Conservation (phyloP, 2,113 vertebrate species). For the Columba janthina region DNA sequence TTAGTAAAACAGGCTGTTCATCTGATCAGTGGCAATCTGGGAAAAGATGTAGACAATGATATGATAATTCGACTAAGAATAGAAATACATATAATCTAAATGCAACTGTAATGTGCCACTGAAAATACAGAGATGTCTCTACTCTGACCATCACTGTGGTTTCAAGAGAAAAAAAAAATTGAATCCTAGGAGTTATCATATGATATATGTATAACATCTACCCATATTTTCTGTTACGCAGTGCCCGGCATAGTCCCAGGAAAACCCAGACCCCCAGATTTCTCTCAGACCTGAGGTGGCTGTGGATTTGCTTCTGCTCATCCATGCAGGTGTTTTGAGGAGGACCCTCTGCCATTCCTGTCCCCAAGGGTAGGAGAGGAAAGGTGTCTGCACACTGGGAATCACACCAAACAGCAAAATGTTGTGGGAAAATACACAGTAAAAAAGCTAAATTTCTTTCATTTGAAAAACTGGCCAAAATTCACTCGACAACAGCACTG, state of each 20-base stretch:
- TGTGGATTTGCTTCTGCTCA: rapidly evolving
- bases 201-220: neutral
- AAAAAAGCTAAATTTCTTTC: neutral
- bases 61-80: neutral
- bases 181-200: neutral
- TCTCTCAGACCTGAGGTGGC: neutral
- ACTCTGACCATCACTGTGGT: rapidly evolving
- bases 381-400: rapidly evolving
- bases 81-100: neutral
- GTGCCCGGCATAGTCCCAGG: neutral
- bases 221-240: neutral
- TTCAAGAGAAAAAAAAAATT: neutral
- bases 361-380: rapidly evolving
- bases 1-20: neutral
- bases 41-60: neutral
- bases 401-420: neutral
- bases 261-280: neutral
- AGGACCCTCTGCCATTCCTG: neutral
- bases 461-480: neutral
- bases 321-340: neutral
- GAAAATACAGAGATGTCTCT: neutral
- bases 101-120: neutral
- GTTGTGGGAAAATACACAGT: neutral
- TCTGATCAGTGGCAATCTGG: neutral
- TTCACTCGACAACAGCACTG: rapidly evolving